Base-by-base conservation (phyloP, 2,888 invertebrate genomes). In the Leptothorax acervorum region DNA sequence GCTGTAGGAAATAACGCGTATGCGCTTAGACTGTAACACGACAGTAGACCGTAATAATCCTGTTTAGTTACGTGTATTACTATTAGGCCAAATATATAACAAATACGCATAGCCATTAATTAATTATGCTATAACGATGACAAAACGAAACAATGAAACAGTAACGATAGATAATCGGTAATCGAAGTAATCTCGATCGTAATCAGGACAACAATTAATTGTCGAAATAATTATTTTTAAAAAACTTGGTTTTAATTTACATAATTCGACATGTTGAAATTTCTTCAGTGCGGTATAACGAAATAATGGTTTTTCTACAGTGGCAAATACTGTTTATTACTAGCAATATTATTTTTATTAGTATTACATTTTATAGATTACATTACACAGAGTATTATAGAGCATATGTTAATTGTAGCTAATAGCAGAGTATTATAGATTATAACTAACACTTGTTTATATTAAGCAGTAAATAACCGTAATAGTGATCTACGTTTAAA, bases 1-100 rank as follows among this genome's bases (percentile, higher is more conserved):
- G 84, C 62, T 83, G 84, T 89, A 89, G 89, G 71, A 51, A 83
- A 60, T 82, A 84, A 88, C 76, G 81, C 82, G 73, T 87, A 88
- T 71, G 83, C 85, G 85, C 86, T 85, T 89, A 89, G 84, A 83
- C 63, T 73, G 63, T 88, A 89, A 87, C 73, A 68, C 65, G 79
- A 79, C 48, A 62, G 55, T 76, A 76, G 60, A 51, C 3, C 83
- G 88, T 78, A 88, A 88, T 84, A 86, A 85, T 82, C 84, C 66
- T 76, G 86, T 88, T 88, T 88, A 87, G 88, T 85, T 89, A 86
- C 85, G 53, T 82, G 87, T 88, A 88, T 79, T 88, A 89, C 66
- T 86, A 83, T 84, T 88, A 89, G 88, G 85, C 82, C 85, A 85
- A 87, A 88, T 87, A 85, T 87, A 85, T 88, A 88, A 85, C 79